Evolutionary conservation across 2,113 vertebrate genomes (phyloP), one percentile per base, ranked within the genome.

Genomic region (Xenotilapia longispinis): DNA sequence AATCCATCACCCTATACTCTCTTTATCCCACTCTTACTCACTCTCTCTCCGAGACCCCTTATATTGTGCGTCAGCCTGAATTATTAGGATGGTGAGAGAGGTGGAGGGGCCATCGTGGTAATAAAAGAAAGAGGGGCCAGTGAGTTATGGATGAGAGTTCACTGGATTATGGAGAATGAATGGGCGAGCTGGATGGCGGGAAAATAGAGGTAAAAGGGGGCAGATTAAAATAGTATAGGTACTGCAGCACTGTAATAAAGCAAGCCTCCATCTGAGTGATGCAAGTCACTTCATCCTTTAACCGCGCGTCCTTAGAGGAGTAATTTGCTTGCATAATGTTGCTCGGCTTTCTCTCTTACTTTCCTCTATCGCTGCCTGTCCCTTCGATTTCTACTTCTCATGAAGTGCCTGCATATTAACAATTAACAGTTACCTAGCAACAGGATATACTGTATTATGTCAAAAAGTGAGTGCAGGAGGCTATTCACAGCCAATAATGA

Each of bases 361-460:
- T 8, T 11, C 42, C 36, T 85, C 36, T 28, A 33, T 42, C 23
- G 33, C 7, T 57, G 23, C 60, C 23, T 54, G 28, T 83, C 68
- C 58, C 40, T 79, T 70, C 38, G 14, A 40, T 63, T 60, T 55
- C 36, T 55, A 15, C 68, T 82, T 79, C 84, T 55, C 65, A 70
- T 80, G 5, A 87, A 85, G 49, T 68, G 45, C 75, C 83, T 86
- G 49, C 84, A 85, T 91, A 90, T 92, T 79, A 92, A 94, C 93
- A 94, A 95, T 94, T 93, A 96, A 92, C 91, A 83, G 94, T 96
- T 95, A 90, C 95, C 92, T 93, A 95, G 95, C 94, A 96, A 96
- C 95, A 57, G 78, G 85, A 88, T 85, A 63, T 31, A 31, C 73
- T 78, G 73, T 81, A 82, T 91, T 23, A 83, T 87, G 73, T 90